Evolutionary conservation across 1,140 invertebrate genomes (phyloP), one percentile per base, ranked within the genome.

Genomic region (Ceratina japonica): DNA sequence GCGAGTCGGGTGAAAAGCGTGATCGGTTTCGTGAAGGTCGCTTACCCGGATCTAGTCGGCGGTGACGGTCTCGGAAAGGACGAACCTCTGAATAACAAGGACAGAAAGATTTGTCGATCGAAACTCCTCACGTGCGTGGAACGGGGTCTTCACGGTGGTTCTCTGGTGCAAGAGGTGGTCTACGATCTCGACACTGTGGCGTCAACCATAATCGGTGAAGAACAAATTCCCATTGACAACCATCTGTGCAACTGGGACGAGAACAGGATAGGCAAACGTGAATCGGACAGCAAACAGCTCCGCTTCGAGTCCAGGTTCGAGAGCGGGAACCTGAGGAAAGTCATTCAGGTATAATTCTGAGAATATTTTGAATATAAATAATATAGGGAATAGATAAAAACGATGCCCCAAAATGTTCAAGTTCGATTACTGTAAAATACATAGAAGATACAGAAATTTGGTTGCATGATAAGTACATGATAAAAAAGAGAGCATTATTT

Each of bases 271-370:
- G 93, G 94, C 3, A 93, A 93, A 80, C 88, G 90, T 5, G 92
- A 92, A 78, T 89, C 81, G 18, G 92, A 93, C 69, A 90, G 90
- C 1, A 93, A 94, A 66, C 92, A 94, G 73, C 91, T 98, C 37
- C 92, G 93, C 66, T 98, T 98, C 91, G 97, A 98, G 89, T 97
- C 97, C 8, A 94, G 97, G 87, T 98, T 98, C 93, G 97, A 98
- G 92, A 95, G 96, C 87, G 97, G 97, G 49, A 98, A 98, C 93
- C 93, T 98, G 31, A 93, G 97, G 61, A 97, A 97, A 94, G 97
- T 94, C 16, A 96, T 97, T 90, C 96, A 97, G 94, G 96, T 97
- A 93, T 15, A 70, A 44, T 24, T 15, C 24, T 27, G 66, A 13
- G 49, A 37, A 62, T 27, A 44, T 73, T 63, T 20, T 20, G 27